Evolutionary conservation across 1,140 invertebrate species (phyloP), one percentile per base, ranked within the genome.

Genomic region (Cecropterus lyciades): DNA sequence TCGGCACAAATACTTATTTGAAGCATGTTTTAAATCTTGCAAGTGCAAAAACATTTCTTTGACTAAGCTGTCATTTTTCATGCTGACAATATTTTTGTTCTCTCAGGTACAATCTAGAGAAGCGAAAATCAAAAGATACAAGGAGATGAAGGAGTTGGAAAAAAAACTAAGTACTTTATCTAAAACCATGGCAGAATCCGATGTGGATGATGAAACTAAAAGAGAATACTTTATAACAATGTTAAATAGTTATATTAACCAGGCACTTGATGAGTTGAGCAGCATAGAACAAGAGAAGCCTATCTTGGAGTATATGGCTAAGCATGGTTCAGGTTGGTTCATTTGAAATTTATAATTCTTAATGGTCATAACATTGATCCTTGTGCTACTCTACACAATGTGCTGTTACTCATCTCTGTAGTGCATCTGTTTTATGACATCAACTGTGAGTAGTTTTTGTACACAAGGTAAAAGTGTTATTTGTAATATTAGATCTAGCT

Each of bases 141-240:
- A 95, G 59, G 94, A 97, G 82, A 94, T 95, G 82, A 98, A 98
- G 84, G 95, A 96, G 70, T 85, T 98, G 10, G 94, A 98, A 75
- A 90, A 93, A 5, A 94, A 95, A 86, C 89, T 98, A 14, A 84
- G 93, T 30, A 91, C 92, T 20, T 82, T 98, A 15, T 94, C 95
- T 42, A 91, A 94, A 56, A 93, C 94, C n/a, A 92, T 96, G 73
- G 84, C 94, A 11, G 93, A 93, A 70, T 93, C 93, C 20, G 93
- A 94, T 59, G 94, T 94, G 10, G 97, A 98, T 80, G 98, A 98
- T 15, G 96, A 97, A 74, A 93, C 95, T 0, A 95, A 96, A 84
- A 93, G 98, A 65, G 94, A 98, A 60, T 98, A 98, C 91, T 98
- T 97, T 80, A 77, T 97, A 0, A 96, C 95, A 8, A 91, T 98